These are phyloP conservation scores for Bellardia bayeri DNA, from an alignment of 2,888 invertebrate species.

Conservation along the genomic window DNA sequence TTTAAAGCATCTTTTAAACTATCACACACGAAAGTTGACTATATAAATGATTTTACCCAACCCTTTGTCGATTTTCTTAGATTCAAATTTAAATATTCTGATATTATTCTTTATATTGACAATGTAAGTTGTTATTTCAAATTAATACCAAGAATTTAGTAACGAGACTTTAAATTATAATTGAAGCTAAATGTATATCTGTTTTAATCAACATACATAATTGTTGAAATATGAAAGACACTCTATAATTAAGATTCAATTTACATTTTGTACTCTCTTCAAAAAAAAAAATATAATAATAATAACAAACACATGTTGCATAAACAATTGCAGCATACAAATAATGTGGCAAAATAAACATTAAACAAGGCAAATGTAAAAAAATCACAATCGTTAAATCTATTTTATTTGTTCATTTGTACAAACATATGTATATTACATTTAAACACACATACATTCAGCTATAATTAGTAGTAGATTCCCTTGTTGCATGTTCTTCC, in stretches of 20 bases:
- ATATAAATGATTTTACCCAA: too few relatives aligned
- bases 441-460: background rate
- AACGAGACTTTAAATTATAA: slow-evolving; percentile 34
- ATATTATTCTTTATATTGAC: background rate
- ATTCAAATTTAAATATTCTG: background rate
- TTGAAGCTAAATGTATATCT: slow-evolving; percentile 25
- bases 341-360: slow-evolving; percentile 51
- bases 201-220: slow-evolving; percentile 17
- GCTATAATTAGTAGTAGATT: slow-evolving; percentile 38
- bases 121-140: background rate
- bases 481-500: slow-evolving; percentile 45
- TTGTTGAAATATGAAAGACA: background rate
- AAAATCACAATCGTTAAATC: slow-evolving; percentile 8
- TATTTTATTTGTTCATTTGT: slow-evolving; percentile 30
- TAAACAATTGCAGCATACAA: background rate
- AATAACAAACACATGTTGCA: background rate
- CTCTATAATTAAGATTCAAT: slow-evolving; percentile 49
- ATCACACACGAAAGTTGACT: too few relatives aligned
- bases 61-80: background rate
- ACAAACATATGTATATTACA: background rate
- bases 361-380: slow-evolving; percentile 10
- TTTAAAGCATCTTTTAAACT: too few relatives aligned
- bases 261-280: slow-evolving; percentile 3
- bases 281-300: background rate
- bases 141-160: slow-evolving; percentile 35